Percentiles rank a stretch among this genome's conserved stretches.
Evolutionary conservation across 2,888 invertebrate species (phyloP).

Genomic region (Cyclophora albipunctata): DNA sequence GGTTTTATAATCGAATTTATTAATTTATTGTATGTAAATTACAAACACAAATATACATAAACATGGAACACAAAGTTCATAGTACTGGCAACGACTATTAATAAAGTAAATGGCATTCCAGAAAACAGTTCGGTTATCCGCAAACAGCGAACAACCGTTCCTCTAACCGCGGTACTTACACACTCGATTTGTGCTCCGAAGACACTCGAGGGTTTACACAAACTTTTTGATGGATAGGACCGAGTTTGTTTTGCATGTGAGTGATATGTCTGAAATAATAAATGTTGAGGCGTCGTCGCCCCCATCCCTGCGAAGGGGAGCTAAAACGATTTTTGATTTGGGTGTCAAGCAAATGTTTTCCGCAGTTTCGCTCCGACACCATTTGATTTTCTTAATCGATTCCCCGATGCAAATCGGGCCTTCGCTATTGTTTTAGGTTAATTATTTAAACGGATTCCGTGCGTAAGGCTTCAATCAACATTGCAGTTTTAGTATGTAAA

Average conservation of each 20-base stretch:
- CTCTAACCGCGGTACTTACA: conserved; percentile 65
- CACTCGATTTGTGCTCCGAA: conserved; percentile 68
- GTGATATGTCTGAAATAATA: conserved; percentile 77
- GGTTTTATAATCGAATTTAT: no score
- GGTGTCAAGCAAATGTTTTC: conserved; percentile 76
- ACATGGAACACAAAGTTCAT: no score
- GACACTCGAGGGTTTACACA: conserved; percentile 39
- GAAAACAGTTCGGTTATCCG: conserved; percentile 9
- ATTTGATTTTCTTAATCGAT: conserved; percentile 75
- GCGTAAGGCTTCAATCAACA: conserved; percentile 37
- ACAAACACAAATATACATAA: no score
- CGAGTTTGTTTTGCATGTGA: conserved; percentile 76
- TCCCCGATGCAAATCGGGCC: conserved; percentile 53
- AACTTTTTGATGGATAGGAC: conserved; percentile 76
- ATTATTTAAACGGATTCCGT: conserved; percentile 35
- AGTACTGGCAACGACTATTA: neutral
- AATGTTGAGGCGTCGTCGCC: conserved; percentile 75
- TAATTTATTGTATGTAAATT: no score
- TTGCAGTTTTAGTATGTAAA: conserved; percentile 44
- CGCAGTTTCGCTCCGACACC: conserved; percentile 63
- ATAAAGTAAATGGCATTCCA: no score
- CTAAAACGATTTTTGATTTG: conserved; percentile 76
- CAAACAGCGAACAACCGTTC: conserved; percentile 30
- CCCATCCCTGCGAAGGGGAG: conserved; percentile 58
- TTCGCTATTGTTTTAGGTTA: conserved; percentile 20